These are phyloP conservation scores for Paramormyrops hopkinsi DNA, from an alignment of 2,797 vertebrate genomes.

Conservation along the genomic window DNA sequence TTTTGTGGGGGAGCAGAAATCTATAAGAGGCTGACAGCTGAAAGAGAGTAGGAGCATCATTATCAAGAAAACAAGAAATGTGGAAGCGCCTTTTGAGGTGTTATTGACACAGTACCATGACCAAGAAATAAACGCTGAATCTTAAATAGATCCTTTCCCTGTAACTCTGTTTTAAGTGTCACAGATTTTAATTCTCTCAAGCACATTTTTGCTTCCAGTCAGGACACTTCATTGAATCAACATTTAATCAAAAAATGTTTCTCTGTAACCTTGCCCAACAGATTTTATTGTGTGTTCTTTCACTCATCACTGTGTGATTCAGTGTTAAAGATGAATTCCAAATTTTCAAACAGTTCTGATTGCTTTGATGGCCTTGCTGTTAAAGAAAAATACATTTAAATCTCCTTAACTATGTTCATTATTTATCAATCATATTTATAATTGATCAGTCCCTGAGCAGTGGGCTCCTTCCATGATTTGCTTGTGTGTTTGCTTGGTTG, in stretches of 20 bases:
- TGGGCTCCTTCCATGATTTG: neutral
- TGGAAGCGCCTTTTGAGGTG: neutral
- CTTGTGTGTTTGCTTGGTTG: neutral
- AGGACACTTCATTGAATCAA: neutral
- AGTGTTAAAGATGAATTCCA: neutral
- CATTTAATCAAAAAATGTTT: neutral
- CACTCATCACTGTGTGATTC: neutral
- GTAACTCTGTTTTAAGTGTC: neutral
- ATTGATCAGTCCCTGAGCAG: neutral
- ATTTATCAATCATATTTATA: slow-evolving; percentile 6
- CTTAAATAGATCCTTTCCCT: neutral
- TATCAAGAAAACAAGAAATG: neutral
- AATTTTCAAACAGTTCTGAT: neutral
- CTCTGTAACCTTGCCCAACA: neutral
- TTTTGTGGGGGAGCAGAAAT: neutral
- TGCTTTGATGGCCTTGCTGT: neutral
- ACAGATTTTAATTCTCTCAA: neutral
- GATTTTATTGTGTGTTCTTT: neutral
- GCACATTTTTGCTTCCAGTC: neutral
- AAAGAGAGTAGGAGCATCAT: neutral
- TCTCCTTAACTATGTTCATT: neutral
- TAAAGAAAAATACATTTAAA: slow-evolving; percentile 1
- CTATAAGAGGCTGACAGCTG: no score
- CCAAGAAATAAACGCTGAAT: neutral
- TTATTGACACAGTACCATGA: neutral